Percentiles rank a stretch among this genome's conserved stretches.
Conservation (phyloP, 1,140 invertebrate genomes). For the Oreohelix idahoensis region DNA sequence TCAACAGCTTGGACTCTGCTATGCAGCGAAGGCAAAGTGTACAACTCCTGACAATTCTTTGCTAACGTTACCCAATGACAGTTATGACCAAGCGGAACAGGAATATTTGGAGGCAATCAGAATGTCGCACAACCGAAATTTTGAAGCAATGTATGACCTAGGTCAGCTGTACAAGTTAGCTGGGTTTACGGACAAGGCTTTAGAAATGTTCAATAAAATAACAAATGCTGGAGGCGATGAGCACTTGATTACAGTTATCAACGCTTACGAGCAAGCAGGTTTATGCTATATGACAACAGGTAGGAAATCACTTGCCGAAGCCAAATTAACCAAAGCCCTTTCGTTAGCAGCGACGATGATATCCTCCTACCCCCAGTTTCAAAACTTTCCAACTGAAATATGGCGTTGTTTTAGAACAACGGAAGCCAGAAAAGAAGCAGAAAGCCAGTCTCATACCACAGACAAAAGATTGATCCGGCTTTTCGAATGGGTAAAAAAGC, state of each 20-base stretch:
- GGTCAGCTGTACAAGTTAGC: too few relatives aligned
- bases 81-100: background rate
- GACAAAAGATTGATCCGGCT: background rate
- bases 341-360: background rate
- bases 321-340: background rate
- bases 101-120: background rate
- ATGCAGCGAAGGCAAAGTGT: background rate
- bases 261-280: constrained; percentile 11
- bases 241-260: background rate
- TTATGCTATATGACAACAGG: background rate
- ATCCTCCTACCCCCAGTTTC: background rate
- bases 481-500: background rate
- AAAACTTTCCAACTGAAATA: background rate
- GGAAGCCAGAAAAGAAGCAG: background rate
- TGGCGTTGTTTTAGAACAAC: background rate
- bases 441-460: background rate
- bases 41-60: background rate
- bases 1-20: constrained; percentile 6
- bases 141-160: background rate
- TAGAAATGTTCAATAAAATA: background rate
- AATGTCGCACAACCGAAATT: background rate
- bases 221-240: too few relatives aligned
- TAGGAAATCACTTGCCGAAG: background rate
- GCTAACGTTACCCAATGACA: background rate
- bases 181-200: background rate